These are phyloP conservation scores for Euproctis similis DNA, from an alignment of 2,888 invertebrate genomes.

Conservation along the genomic window DNA sequence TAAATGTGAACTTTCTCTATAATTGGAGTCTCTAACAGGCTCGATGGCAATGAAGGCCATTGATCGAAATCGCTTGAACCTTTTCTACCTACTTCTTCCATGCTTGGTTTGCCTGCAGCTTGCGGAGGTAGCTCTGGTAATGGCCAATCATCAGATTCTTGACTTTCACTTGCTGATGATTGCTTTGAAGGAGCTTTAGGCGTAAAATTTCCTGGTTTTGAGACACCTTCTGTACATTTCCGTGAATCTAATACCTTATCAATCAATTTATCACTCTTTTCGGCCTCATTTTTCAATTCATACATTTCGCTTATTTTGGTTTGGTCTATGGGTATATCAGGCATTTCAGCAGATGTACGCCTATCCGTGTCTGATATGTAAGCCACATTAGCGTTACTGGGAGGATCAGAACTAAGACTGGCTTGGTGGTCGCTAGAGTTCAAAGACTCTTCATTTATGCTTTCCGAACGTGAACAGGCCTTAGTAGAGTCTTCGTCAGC, in stretches of 20 bases:
- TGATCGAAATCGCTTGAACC: slow-evolving; percentile 83
- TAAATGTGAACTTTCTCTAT: slow-evolving; percentile 87
- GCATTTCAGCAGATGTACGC: slow-evolving; percentile 89
- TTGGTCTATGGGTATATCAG: slow-evolving; percentile 87
- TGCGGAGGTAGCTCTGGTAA: slow-evolving; percentile 82
- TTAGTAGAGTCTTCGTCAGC: slow-evolving; percentile 91
- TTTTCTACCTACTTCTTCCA: slow-evolving; percentile 44
- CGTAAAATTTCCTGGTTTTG: slow-evolving; percentile 43
- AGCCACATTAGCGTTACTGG: slow-evolving; percentile 82
- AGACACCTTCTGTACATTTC: slow-evolving; percentile 39
- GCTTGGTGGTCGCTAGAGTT: slow-evolving; percentile 90
- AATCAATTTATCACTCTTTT: slow-evolving; percentile 39
- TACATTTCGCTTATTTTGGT: slow-evolving; percentile 77
- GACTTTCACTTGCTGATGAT: slow-evolving; percentile 77
- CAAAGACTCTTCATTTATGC: slow-evolving; percentile 88
- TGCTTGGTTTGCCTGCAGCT: slow-evolving; percentile 39
- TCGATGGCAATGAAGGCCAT: slow-evolving; percentile 88
- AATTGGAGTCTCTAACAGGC: slow-evolving; percentile 81
- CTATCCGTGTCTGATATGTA: slow-evolving; percentile 87
- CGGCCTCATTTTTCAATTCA: slow-evolving; percentile 67
- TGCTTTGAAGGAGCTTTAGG: slow-evolving; percentile 56
- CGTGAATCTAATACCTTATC: slow-evolving; percentile 39
- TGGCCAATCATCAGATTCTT: slow-evolving; percentile 86
- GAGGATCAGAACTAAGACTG: slow-evolving; percentile 89
- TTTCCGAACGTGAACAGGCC: slow-evolving; percentile 88